Conservation (phyloP, 2,113 vertebrate genomes). For the Notechis scutatus region DNA sequence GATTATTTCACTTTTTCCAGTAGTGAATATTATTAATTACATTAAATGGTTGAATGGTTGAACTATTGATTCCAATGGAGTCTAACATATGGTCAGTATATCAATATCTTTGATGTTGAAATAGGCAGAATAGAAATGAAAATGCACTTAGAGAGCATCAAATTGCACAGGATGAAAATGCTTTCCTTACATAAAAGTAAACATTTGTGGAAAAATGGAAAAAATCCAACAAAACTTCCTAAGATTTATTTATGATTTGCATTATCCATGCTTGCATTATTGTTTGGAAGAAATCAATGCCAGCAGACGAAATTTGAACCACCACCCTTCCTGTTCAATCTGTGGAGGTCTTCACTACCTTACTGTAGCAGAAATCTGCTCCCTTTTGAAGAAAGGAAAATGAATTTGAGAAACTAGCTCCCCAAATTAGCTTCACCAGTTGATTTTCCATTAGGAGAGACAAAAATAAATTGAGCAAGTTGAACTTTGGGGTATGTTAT, state of each 20-base stretch:
- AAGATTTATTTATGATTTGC: conserved; percentile 48
- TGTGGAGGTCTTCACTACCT: not conserved
- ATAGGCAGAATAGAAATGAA: not conserved
- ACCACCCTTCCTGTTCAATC: not conserved
- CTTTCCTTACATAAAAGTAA: not conserved
- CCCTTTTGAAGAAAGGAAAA: not conserved
- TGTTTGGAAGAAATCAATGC: not conserved
- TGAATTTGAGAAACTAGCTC: not conserved
- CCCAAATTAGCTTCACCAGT: not conserved
- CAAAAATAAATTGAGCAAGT: not conserved
- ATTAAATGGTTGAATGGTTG: conserved; percentile 3
- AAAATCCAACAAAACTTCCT: conserved; percentile 25
- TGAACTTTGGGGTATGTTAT: not conserved
- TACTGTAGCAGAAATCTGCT: not conserved
- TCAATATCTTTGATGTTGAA: not conserved
- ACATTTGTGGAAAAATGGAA: not conserved
- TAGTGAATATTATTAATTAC: not conserved
- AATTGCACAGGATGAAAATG: not conserved
- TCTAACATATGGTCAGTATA: not conserved
- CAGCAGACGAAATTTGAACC: not conserved
- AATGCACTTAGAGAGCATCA: not conserved
- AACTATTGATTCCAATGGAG: conserved; percentile 6
- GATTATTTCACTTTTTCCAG: not conserved
- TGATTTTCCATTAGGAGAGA: not conserved
- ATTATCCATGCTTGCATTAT: conserved; percentile 41